A percentile compares a stretch with the other conserved stretches of the same genome.
These are phyloP conservation scores for Labia minor DNA, from an alignment of 2,888 invertebrate species.

Conservation along the genomic window DNA sequence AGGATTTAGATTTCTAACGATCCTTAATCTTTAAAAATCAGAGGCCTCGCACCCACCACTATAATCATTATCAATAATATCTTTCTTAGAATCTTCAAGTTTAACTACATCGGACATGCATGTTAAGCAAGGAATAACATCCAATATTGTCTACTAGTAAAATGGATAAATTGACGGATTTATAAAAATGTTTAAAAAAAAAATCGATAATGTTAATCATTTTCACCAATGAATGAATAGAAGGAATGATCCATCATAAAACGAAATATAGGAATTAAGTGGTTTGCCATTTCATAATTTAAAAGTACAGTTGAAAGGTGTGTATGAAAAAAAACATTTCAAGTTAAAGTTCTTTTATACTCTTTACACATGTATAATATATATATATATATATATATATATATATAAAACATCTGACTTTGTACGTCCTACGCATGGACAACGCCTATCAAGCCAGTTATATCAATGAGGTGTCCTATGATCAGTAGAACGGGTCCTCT, in stretches of 20 bases:
- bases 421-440: too few relatives aligned
- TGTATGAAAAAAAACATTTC: too few relatives aligned
- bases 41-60: background rate
- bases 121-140: background rate
- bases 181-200: background rate
- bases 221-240: background rate
- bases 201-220: background rate
- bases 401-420: too few relatives aligned
- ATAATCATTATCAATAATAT: conserved; percentile 13
- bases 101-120: conserved; percentile 3
- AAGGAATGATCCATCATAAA: background rate
- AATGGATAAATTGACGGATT: background rate
- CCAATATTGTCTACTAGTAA: background rate
- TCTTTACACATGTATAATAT: too few relatives aligned
- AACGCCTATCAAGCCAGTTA: too few relatives aligned
- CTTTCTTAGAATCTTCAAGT: conserved; percentile 2
- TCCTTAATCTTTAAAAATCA: background rate
- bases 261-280: background rate
- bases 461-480: too few relatives aligned
- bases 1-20: conserved; percentile 13
- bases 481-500: too few relatives aligned
- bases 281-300: too few relatives aligned
- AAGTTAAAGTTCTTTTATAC: too few relatives aligned
- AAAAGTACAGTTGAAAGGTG: too few relatives aligned
- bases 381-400: too few relatives aligned